Evolutionary conservation across 1,140 invertebrate species (phyloP), one percentile per base, ranked within the genome.

Genomic region (Akabosia matsudoensis): DNA sequence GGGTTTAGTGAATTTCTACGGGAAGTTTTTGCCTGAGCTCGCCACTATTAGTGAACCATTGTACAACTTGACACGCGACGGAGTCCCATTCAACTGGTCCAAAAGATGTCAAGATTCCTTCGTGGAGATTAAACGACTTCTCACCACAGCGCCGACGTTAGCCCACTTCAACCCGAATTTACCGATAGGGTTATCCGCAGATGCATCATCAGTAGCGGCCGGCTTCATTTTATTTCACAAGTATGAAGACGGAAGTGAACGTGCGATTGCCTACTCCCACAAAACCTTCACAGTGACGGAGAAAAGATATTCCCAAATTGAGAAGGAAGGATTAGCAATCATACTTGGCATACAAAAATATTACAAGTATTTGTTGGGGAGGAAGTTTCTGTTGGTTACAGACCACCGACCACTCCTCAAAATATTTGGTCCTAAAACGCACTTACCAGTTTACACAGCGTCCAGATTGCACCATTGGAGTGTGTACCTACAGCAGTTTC

Each of bases 21-120:
- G 81, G 28, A 82, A 82, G 51, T 86, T 85, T 54, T 52, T 84
- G 7, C 80, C 78, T 18, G 78, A 85, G n/a, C 72, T 84, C n/a
- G 37, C 82, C 16, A 78, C 75, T 16, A n/a, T 82, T 14, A 71
- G 70, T 34, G 74, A 61, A 28, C 82, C 83, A 13, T 64, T 85
- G 4, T 56, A 56, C 54, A 10, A 22, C 76, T 82, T 4, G 79
- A 74, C 24, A 73, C 78, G 52, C 4, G 3, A 56, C 4, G 54
- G 24, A 16, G 22, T 56, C 3, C 10, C 10, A 3, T 56, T 7
- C 7, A 56, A 56, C 4, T 56, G 54, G 54, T n/a, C 10, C 54
- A 7, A 56, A 56, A 4, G 13, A 16, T 83, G 83, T 1, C 76
- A 85, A 80, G 3, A 56, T 10, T 7, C 37, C 18, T 18, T 13